These are phyloP conservation scores for Drosophila ogumai DNA, from an alignment of 1,140 invertebrate species.

Conservation along the genomic window DNA sequence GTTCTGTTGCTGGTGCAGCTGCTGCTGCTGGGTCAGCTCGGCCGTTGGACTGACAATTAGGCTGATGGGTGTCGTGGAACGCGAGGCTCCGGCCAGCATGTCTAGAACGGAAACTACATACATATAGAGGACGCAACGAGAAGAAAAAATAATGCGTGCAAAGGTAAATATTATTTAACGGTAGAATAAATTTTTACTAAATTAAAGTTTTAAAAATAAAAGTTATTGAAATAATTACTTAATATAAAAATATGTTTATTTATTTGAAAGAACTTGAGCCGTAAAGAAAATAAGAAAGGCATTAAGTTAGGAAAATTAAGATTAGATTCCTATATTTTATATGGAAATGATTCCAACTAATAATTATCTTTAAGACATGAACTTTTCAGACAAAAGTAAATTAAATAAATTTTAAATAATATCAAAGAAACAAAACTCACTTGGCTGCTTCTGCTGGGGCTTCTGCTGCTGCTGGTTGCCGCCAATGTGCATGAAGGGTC, in stretches of 20 bases:
- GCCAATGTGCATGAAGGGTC: constrained; percentile 85
- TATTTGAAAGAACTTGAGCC: too few relatives aligned
- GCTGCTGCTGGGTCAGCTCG: constrained; percentile 91
- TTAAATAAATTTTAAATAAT: neutral
- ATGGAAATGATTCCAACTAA: too few relatives aligned
- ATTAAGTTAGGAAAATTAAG: neutral
- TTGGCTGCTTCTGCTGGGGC: constrained; percentile 90
- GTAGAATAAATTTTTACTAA: neutral
- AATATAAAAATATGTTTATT: neutral
- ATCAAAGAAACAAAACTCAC: constrained; percentile 87
- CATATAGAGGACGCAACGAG: constrained; percentile 62
- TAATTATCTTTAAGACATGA: too few relatives aligned
- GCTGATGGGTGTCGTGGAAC: constrained; percentile 91
- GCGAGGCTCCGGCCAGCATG: constrained; percentile 89
- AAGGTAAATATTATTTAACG: constrained; percentile 14
- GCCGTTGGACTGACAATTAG: constrained; percentile 91
- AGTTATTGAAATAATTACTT: neutral
- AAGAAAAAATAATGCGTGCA: constrained; percentile 54
- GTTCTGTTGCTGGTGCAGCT: constrained; percentile 71
- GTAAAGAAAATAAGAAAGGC: too few relatives aligned
- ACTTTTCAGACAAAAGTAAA: neutral
- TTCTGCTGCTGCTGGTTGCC: constrained; percentile 86
- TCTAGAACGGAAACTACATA: constrained; percentile 88
- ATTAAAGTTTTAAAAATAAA: neutral
- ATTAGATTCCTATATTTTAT: neutral